Base-by-base conservation (phyloP, 2,888 invertebrate genomes). In the Lycaena phlaeas region DNA sequence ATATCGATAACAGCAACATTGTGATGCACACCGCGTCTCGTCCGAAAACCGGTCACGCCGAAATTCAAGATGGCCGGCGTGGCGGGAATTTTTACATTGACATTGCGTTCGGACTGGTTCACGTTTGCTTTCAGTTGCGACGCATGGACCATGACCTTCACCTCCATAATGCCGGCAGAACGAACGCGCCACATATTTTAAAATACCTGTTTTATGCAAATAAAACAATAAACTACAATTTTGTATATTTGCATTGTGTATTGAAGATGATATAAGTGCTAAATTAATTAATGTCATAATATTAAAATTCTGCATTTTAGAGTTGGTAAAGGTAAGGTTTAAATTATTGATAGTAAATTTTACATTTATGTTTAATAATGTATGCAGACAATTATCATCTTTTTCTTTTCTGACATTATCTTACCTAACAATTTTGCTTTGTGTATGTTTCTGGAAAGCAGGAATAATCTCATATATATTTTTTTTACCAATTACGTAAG, bases 161-260 rank as follows among this genome's bases (percentile, higher is more conserved):
- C 82, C 82, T 75, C 73, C 59, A 71, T 77, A 61, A 59, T 67
- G 61, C 71, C 74, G 77, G 73, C 74, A 74, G 30, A 44, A 30
- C 31, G 41, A 31, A 41, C 45, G 49, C 48, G 50, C 48, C 44
- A 28, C 6, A 6, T 22, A 7, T 22, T 22, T 22, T 22, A n/a
- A n/a, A n/a, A n/a, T n/a, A n/a, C n/a, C n/a, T n/a, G n/a, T n/a
- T n/a, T n/a, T n/a, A n/a, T n/a, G n/a, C n/a, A n/a, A n/a, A n/a
- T n/a, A n/a, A n/a, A n/a, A n/a, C n/a, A n/a, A n/a, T n/a, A n/a
- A n/a, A n/a, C n/a, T n/a, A n/a, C n/a, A n/a, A n/a, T n/a, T 22
- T 7, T 22, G 22, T 18, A 22, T 22, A 6, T 22, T 22, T 22
- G 22, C 22, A 9, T 22, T 22, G 22, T 9, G 9, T 22, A 22